phyloP scores from a whole-genome alignment of 2,797 vertebrate genomes.

The Siniperca undulata region DNA sequence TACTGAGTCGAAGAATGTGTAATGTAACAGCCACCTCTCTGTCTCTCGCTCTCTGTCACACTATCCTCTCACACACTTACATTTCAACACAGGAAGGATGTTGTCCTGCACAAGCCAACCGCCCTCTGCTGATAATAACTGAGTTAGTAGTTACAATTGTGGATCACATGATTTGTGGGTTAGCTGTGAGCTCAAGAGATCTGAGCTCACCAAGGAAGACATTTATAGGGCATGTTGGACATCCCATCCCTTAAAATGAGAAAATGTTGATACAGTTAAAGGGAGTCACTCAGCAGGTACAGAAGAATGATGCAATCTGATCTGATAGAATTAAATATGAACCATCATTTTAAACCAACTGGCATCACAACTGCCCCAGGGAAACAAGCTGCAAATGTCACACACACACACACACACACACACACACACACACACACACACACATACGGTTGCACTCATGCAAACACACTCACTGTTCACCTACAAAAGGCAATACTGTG shows the following conservation, averaged over 20 bases:
- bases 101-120: conserved; percentile 18
- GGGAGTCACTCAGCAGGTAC: conserved; percentile 45
- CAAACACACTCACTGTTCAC: conserved; percentile 12
- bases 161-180: conserved; percentile 15
- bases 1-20: conserved; percentile 33
- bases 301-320: conserved; percentile 59
- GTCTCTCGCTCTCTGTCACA: conserved; percentile 25
- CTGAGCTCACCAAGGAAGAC: conserved; percentile 13
- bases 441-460: neutral
- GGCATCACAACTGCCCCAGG: conserved; percentile 44
- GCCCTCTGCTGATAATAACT: conserved; percentile 18
- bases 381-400: conserved; percentile 50
- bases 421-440: conserved; percentile 1
- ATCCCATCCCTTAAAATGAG: conserved; percentile 39
- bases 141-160: conserved; percentile 8
- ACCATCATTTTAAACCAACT: conserved; percentile 60
- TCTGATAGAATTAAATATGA: conserved; percentile 66
- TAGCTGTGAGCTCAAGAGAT: conserved; percentile 1
- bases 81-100: conserved; percentile 46
- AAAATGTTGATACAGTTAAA: conserved; percentile 35
- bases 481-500: neutral
- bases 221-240: conserved; percentile 52
- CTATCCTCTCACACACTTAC: conserved; percentile 40
- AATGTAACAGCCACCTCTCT: conserved; percentile 25
- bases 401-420: conserved; percentile 16